Evolutionary conservation across 2,888 invertebrate species (phyloP).

Genomic region (Tipula unca): DNA sequence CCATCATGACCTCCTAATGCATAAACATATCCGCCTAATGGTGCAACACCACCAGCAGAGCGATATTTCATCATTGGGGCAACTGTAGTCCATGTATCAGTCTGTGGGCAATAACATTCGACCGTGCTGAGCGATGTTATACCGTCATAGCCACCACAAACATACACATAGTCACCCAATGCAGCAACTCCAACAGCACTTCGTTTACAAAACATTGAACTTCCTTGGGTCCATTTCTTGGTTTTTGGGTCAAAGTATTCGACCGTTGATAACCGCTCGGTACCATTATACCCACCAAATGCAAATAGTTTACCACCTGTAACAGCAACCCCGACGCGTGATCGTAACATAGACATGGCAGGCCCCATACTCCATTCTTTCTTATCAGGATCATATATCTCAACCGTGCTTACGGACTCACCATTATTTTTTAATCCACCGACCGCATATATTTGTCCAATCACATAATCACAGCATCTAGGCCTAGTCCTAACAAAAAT

Average conservation of each 20-base stretch:
- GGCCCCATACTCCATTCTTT: slow-evolving; percentile 68
- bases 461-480: slow-evolving; percentile 61
- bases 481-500: slow-evolving; percentile 52
- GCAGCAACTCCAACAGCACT: slow-evolving; percentile 77
- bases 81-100: slow-evolving; percentile 63
- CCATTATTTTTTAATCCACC: slow-evolving; percentile 78
- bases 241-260: slow-evolving; percentile 72
- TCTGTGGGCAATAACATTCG: slow-evolving; percentile 65
- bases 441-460: slow-evolving; percentile 78
- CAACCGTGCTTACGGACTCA: slow-evolving; percentile 76
- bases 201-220: slow-evolving; percentile 70
- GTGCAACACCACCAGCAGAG: slow-evolving; percentile 64
- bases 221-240: slow-evolving; percentile 66
- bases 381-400: slow-evolving; percentile 66
- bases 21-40: slow-evolving; percentile 60
- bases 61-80: slow-evolving; percentile 43
- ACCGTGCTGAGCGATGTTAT: slow-evolving; percentile 73
- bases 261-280: slow-evolving; percentile 70
- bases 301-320: slow-evolving; percentile 69
- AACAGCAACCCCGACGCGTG: slow-evolving; percentile 77
- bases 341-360: slow-evolving; percentile 75
- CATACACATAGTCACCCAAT: slow-evolving; percentile 69
- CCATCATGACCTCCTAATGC: slow-evolving; percentile 85
- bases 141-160: slow-evolving; percentile 80
- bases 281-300: slow-evolving; percentile 79